These are phyloP conservation scores for Pantherophis vulpinus DNA, from an alignment of 2,797 vertebrate species.

Conservation along the genomic window DNA sequence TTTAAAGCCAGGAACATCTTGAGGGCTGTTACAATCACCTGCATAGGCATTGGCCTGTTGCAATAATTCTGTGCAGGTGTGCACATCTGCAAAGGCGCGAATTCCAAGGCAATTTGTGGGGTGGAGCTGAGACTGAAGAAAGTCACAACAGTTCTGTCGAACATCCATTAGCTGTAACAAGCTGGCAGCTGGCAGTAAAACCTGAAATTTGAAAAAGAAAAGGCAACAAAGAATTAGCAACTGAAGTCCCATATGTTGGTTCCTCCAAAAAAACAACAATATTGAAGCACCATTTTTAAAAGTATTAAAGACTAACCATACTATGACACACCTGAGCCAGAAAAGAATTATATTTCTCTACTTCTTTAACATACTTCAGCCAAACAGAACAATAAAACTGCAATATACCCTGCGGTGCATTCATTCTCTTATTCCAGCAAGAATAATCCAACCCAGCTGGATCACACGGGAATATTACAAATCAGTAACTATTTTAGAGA, in stretches of 20 bases:
- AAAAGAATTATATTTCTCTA: background rate
- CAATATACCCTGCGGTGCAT: slow-evolving; percentile 41
- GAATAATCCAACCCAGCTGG: slow-evolving; percentile 49
- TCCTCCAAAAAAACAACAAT: background rate
- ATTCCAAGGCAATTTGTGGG: slow-evolving; percentile 95
- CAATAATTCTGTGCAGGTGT: slow-evolving; percentile 88
- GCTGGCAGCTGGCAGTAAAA: slow-evolving; percentile 89
- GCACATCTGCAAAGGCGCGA: slow-evolving; percentile 91
- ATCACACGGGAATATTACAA: slow-evolving; percentile 21
- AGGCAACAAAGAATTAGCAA: slow-evolving; percentile 30
- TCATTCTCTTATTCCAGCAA: slow-evolving; percentile 37
- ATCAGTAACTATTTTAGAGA: slow-evolving; percentile 38
- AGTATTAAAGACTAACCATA: slow-evolving; percentile 16
- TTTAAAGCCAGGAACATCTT: background rate
- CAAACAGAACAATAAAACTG: slow-evolving; percentile 24
- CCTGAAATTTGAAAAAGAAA: slow-evolving; percentile 68
- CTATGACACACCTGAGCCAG: accelerated
- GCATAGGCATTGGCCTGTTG: slow-evolving; percentile 89
- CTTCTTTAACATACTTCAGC: background rate
- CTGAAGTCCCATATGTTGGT: background rate
- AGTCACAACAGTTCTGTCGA: slow-evolving; percentile 92
- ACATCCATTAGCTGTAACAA: slow-evolving; percentile 94
- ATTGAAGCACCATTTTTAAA: background rate
- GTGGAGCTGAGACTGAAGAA: slow-evolving; percentile 94
- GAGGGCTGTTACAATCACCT: slow-evolving; percentile 73